These are phyloP conservation scores for Philopotamus ludificatus DNA, from an alignment of 1,140 invertebrate species.

Conservation along the genomic window DNA sequence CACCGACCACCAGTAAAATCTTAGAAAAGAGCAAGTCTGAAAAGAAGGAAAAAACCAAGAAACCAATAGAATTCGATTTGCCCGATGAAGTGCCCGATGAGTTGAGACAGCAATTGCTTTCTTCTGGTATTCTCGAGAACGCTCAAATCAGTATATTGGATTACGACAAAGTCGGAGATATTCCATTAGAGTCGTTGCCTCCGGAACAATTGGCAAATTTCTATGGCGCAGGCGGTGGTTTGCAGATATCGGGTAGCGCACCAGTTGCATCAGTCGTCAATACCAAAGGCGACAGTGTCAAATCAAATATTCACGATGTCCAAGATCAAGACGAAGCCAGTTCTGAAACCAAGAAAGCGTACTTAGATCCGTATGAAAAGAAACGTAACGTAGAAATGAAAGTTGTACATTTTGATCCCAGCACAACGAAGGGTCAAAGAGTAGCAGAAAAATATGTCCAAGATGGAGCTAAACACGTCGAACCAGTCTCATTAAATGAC, in stretches of 20 bases:
- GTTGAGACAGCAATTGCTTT: conserved; percentile 76
- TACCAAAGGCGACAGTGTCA: conserved; percentile 59
- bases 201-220: conserved; percentile 82
- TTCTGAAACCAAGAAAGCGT: conserved; percentile 49
- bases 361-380: conserved; percentile 53
- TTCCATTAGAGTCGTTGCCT: conserved; percentile 77
- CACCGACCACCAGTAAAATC: conserved; percentile 49
- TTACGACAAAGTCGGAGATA: conserved; percentile 86
- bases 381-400: conserved; percentile 75
- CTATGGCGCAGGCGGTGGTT: conserved; percentile 72
- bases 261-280: conserved; percentile 64
- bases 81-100: conserved; percentile 87
- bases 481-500: conserved; percentile 71
- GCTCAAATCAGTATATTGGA: conserved; percentile 83
- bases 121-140: conserved; percentile 80
- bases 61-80: conserved; percentile 62
- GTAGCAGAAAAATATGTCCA: conserved; percentile 71
- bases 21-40: conserved; percentile 50
- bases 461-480: conserved; percentile 69
- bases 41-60: conserved; percentile 56
- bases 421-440: conserved; percentile 68
- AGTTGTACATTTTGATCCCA: conserved; percentile 76
- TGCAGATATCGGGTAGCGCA: conserved; percentile 68
- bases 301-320: conserved; percentile 46
- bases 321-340: conserved; percentile 52